Evolutionary conservation across 1,140 invertebrate species (phyloP).

Genomic region (Bombus waltoni): DNA sequence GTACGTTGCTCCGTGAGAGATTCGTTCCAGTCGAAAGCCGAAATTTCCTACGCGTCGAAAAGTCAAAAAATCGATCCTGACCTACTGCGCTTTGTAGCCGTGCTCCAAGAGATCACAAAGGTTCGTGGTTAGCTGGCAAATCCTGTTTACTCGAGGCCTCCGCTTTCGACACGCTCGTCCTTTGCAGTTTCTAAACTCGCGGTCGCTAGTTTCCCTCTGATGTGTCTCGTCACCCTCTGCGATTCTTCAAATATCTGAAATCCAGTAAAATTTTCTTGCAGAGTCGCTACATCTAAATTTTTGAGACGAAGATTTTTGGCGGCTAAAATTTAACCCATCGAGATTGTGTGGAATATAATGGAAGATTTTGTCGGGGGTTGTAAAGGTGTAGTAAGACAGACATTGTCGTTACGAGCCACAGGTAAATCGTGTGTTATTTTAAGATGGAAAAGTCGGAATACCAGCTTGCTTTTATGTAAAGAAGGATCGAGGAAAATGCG

Average conservation of each 20-base stretch:
- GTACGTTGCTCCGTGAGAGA: constrained; percentile 22
- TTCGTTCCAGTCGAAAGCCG: constrained; percentile 23
- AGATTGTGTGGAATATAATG: not conserved
- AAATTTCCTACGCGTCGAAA: constrained; percentile 29
- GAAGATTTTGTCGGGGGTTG: not conserved
- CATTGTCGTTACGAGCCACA: not conserved
- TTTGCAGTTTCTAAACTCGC: constrained; percentile 35
- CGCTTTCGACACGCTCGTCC: constrained; percentile 64
- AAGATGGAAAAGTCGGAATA: not conserved
- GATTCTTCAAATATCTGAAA: constrained; percentile 23
- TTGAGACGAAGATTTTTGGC: too few relatives aligned
- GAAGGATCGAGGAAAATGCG: not conserved
- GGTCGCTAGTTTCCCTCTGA: constrained; percentile 56
- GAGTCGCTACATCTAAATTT: too few relatives aligned
- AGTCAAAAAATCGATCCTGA: constrained; percentile 47
- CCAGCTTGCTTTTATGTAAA: not conserved
- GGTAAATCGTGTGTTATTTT: constrained; percentile 23
- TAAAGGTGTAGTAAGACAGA: not conserved
- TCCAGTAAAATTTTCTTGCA: not conserved
- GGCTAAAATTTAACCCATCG: not conserved
- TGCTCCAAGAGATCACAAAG: constrained; percentile 4
- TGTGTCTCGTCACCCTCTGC: constrained; percentile 54
- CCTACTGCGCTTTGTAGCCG: constrained; percentile 8
- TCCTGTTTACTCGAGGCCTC: constrained; percentile 61
- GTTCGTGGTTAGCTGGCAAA: constrained; percentile 54